Evolutionary conservation across 2,797 vertebrate species (phyloP), one percentile per base, ranked within the genome.

Genomic region (Microctenopoma steveboyesi): DNA sequence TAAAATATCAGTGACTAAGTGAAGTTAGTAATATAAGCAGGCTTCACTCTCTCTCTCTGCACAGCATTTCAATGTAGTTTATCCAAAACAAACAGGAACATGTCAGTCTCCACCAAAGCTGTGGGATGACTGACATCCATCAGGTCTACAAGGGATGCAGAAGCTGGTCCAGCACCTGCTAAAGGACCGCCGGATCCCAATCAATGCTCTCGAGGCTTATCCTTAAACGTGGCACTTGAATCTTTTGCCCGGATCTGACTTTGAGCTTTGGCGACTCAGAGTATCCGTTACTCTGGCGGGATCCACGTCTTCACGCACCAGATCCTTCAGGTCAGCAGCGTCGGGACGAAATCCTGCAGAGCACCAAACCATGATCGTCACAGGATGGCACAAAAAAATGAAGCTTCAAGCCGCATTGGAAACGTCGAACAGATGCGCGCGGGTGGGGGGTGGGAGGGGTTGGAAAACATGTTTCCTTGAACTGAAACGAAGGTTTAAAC

Each of bases 311-410:
- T 51, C 18, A 56, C 28, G 72, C 64, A 73, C 69, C 49, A 58
- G 28, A 75, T 70, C 66, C 53, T 12, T 69, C 60, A 43, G 60
- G 61, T 74, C 65, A 65, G 73, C 57, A 69, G 43, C 1, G 57
- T 67, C 8, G 45, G 62, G 72, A 79, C 40, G 0, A 61, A 65
- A 64, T 6, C 18, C 35, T 33, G 53, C 63, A 30, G 2, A 61
- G 57, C 54, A 46, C 53, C 28, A 71, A 65, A 7, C 22, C 37
- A 64, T 74, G 76, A 87, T 83, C 77, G 79, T 76, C 74, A 64
- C 39, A 48, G 66, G 73, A 62, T 57, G 59, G 78, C 64, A 76
- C 11, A 1, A 4, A 4, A 30, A 30, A 40, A 81, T 60, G 79
- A 68, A 47, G 49, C 43, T 72, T 64, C 56, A 5, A 74, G 58